Base-by-base conservation (phyloP, 2,797 vertebrate species). In the Crocodylus rhombifer region DNA sequence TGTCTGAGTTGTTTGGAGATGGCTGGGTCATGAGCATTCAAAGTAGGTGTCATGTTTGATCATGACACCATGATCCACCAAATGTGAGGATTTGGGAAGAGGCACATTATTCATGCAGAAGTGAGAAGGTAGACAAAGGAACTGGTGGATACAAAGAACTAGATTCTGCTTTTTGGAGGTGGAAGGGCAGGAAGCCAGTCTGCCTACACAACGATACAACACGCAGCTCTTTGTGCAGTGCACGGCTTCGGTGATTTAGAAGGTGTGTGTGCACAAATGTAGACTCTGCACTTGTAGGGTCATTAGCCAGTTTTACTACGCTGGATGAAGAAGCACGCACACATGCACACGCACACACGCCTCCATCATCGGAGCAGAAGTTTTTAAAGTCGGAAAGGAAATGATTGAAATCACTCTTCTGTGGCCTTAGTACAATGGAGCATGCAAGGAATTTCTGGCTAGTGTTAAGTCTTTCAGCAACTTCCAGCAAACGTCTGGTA, bases 341-440 rank as follows among this genome's bases (percentile, higher is more conserved):
- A 8, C 42, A 10, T 10, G 10, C 42, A 11, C 42, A 11, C 42
- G 10, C 42, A 3, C 42, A 51, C 42, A 51, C 42, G 10, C 42
- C 36, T 73, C 69, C 42, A 4, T 73, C 20, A 42, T 14, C 33
- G 15, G 33, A 42, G 84, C 60, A 87, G 86, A 94, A 92, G 91
- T 91, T 92, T 95, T 96, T 92, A 89, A 92, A 92, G 23, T 42
- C 80, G 89, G 67, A 94, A 89, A 75, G 83, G 87, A 77, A 93
- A 89, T 56, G 93, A 87, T 91, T 95, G 92, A 95, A 96, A 95
- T 95, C 96, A 94, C 93, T 92, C 95, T 95, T 94, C 85, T 82
- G 85, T 95, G 93, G 92, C 94, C 94, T 91, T 92, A 96, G 95
- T 93, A 94, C 95, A 96, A 96, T 69, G 90, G 95, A 92, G 91